Evolutionary conservation across 2,888 invertebrate genomes (phyloP).

Genomic region (Sinopyrophorus schimmeli): DNA sequence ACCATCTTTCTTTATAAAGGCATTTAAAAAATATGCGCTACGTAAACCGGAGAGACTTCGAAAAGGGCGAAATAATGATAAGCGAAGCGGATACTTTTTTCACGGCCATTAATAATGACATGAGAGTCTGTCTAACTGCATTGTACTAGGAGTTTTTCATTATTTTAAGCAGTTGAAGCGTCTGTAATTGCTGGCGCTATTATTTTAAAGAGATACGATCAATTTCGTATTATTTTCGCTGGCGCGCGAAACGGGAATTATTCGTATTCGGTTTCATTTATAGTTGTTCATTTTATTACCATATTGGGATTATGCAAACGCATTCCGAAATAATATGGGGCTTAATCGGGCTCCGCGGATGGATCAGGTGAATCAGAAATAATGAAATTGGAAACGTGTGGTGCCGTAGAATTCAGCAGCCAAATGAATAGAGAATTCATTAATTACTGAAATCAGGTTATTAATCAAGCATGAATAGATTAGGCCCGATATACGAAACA

Average conservation of each 20-base stretch:
- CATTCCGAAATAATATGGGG: constrained; percentile 6
- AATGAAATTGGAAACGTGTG: constrained; percentile 14
- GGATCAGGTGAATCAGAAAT: constrained; percentile 14
- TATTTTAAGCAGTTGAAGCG: constrained; percentile 16
- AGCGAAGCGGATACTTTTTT: constrained; percentile 16
- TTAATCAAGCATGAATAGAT: constrained; percentile 14
- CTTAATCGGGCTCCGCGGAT: constrained; percentile 6
- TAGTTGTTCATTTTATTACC: constrained; percentile 1
- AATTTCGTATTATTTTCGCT: constrained; percentile 12
- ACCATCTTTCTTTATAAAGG: constrained; percentile 19
- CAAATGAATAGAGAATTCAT: constrained; percentile 14
- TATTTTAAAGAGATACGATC: constrained; percentile 21
- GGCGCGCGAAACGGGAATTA: constrained; percentile 8
- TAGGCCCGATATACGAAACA: constrained; percentile 9
- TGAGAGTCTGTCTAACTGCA: constrained; percentile 12
- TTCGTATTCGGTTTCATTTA: constrained; percentile 2
- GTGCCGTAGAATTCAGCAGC: not conserved
- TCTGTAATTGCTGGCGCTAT: constrained; percentile 19
- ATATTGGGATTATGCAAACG: constrained; percentile 9
- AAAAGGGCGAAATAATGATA: constrained; percentile 15
- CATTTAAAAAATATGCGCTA: constrained; percentile 1
- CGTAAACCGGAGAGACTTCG: constrained; percentile 1
- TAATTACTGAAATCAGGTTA: constrained; percentile 12
- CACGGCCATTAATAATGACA: constrained; percentile 17
- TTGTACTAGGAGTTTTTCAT: constrained; percentile 18